Conservation (phyloP, 2,888 invertebrate genomes). For the Seira sanloemensis region DNA sequence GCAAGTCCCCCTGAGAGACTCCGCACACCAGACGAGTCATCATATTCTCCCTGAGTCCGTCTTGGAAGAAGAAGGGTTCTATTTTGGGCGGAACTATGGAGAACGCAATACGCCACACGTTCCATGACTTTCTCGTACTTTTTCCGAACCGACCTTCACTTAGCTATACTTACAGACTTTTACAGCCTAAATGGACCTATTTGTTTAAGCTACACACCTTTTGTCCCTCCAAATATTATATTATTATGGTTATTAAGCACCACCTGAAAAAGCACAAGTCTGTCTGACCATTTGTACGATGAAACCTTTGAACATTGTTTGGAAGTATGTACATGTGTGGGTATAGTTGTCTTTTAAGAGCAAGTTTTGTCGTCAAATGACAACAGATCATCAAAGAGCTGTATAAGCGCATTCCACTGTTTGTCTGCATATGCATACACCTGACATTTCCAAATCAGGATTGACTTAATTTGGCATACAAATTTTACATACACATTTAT, state of each 20-base stretch:
- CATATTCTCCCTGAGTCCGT: conserved; percentile 88
- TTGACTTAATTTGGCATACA: neutral
- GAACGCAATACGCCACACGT: conserved; percentile 5
- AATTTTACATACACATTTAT: neutral
- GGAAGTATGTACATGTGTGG: neutral
- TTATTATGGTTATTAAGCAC: neutral
- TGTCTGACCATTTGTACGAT: conserved; percentile 60
- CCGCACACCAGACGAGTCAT: conserved; percentile 88
- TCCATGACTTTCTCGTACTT: too few relatives aligned
- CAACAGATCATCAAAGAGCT: too few relatives aligned
- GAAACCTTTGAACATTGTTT: conserved; percentile 55
- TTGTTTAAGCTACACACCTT: too few relatives aligned
- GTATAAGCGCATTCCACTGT: neutral
- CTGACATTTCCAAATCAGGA: neutral
- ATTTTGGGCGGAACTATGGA: conserved; percentile 91
- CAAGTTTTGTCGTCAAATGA: too few relatives aligned
- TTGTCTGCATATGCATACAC: neutral
- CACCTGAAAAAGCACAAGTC: neutral
- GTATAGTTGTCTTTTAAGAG: neutral
- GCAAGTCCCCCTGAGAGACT: conserved; percentile 87
- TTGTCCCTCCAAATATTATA: too few relatives aligned
- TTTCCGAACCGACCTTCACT: too few relatives aligned
- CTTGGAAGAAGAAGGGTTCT: conserved; percentile 90
- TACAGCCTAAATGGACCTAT: neutral
- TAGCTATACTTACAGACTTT: too few relatives aligned